Evolutionary conservation across 35 echinoderm and acorn worm species (phyloP), one percentile per base, ranked within the genome.

Genomic region (Nesometra sesokonis): DNA sequence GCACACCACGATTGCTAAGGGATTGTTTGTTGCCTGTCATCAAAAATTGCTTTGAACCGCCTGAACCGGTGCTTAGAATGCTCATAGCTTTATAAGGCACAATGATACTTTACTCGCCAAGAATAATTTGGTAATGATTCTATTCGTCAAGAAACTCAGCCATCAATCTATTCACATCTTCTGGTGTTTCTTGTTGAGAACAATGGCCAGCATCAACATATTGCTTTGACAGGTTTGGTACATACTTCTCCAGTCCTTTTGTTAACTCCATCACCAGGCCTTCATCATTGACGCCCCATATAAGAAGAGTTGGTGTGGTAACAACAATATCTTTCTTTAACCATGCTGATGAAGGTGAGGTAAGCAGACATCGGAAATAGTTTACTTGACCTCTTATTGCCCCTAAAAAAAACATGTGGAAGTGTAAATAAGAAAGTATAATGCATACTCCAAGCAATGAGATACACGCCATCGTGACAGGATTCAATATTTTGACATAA

Each of bases 281-380:
- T 78, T 21, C 29, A 47, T 97, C 94, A 32, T 86, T 82, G 30
- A 82, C 88, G 2, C 94, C 94, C 94, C 94, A 97, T 27, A 97
- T 88, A 23, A 97, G 35, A 8, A 93, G 76, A n/a, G 90, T 93
- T 30, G 94, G 94, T 8, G 80, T 47, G 31, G 29, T 80, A 19
- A 97, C 47, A 5, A 79, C 57, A 13, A 34, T 76, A 8, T 46
- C 78, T 8, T 77, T 40, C 29, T 82, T 11, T 2, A 67, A 27
- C 52, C 52, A 67, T 19, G 30, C 0, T 13, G 4, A 27, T 29
- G 30, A 17, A 77, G 83, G n/a, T 82, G 46, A 13, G 78, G 21
- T 17, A 97, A 13, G 39, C 37, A 78, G 0, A 88, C 85, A 11
- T 36, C 94, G 83, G 47, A 93, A 97, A 83, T 97, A 97, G 85